These are phyloP conservation scores for Loris lydekkerianus DNA, from an alignment of 2,797 vertebrate species.

Conservation along the genomic window DNA sequence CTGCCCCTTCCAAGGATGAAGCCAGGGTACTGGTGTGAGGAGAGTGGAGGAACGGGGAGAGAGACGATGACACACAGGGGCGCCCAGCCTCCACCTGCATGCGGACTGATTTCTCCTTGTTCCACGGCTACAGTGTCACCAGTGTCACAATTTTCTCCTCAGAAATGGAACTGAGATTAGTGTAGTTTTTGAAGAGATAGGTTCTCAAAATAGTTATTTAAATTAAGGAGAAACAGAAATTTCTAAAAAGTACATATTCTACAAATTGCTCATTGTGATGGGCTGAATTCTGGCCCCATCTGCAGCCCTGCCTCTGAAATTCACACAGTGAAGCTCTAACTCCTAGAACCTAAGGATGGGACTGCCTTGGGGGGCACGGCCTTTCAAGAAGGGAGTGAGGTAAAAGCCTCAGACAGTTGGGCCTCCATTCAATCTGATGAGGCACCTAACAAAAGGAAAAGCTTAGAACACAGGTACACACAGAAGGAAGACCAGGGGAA, in stretches of 20 bases:
- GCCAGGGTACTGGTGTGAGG: not conserved
- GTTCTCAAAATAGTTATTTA: not conserved
- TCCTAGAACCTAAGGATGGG: not conserved
- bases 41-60: not conserved
- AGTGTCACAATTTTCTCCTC: not conserved
- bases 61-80: not conserved
- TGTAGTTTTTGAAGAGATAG: not conserved
- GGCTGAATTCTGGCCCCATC: not conserved
- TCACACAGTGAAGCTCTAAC: not conserved
- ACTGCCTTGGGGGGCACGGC: not conserved
- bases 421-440: not conserved
- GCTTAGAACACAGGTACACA: not conserved
- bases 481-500: not conserved
- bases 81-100: too few species aligned
- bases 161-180: not conserved
- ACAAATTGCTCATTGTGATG: not conserved
- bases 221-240: conserved; percentile 33
- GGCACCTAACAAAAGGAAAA: not conserved
- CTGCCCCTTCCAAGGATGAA: not conserved
- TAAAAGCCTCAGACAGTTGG: not conserved
- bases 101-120: not conserved
- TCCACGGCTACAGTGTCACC: not conserved
- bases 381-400: not conserved
- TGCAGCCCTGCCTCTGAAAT: not conserved
- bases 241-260: not conserved